Conservation (phyloP, 2,797 vertebrate species). For the Crax fasciolata region DNA sequence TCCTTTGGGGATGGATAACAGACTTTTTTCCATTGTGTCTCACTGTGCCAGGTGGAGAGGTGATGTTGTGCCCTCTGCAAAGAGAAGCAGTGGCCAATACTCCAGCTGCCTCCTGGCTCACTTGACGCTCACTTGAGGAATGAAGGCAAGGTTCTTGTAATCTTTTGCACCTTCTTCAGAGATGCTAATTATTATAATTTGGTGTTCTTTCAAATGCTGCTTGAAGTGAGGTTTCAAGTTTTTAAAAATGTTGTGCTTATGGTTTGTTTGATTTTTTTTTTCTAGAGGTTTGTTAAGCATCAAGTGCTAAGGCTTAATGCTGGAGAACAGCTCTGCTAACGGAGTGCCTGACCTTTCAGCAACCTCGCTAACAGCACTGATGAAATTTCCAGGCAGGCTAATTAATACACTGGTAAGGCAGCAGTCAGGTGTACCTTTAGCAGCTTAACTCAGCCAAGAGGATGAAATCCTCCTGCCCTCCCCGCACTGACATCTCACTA, state of each 20-base stretch:
- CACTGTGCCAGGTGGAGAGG: background rate
- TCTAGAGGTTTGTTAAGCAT: background rate
- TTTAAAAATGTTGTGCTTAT: slow-evolving; percentile 10
- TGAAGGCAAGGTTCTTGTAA: background rate
- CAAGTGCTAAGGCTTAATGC: background rate
- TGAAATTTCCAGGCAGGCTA: slow-evolving; percentile 24
- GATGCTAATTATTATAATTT: background rate
- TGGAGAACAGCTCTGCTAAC: slow-evolving; percentile 9
- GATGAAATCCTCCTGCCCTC: slow-evolving; percentile 55
- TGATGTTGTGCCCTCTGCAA: background rate
- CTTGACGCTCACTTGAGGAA: background rate
- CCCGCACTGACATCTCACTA: slow-evolving; percentile 44
- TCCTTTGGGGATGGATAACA: background rate
- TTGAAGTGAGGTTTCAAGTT: background rate
- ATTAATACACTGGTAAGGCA: slow-evolving; percentile 35
- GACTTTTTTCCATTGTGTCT: background rate
- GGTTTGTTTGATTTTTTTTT: background rate
- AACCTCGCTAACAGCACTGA: background rate
- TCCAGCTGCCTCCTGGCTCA: background rate
- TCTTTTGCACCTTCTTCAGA: background rate
- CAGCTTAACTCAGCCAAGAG: slow-evolving; percentile 43
- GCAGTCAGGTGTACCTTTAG: background rate
- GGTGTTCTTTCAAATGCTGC: background rate
- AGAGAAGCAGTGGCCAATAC: background rate
- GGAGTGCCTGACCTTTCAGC: slow-evolving; percentile 40